phyloP scores from a whole-genome alignment of 2,113 vertebrate genomes.

The Rynchops niger region DNA sequence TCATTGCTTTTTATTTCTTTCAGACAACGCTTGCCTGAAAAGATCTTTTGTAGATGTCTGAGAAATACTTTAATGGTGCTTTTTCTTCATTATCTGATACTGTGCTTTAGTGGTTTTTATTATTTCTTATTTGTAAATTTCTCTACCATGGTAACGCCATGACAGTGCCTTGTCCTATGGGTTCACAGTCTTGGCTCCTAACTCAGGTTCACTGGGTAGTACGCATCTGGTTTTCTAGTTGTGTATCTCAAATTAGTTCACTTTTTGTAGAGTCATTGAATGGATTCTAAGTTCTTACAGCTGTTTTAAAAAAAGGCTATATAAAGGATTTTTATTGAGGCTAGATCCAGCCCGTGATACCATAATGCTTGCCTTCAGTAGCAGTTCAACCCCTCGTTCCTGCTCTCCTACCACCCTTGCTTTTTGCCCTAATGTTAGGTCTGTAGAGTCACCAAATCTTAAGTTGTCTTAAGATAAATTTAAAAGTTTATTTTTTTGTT shows the following conservation, averaged over 20 bases:
- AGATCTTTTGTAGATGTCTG: not conserved
- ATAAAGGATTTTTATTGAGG: not conserved
- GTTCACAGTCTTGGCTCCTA: not conserved
- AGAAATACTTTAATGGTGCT: not conserved
- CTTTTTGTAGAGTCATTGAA: not conserved
- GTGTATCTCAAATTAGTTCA: not conserved
- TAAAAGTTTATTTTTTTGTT: not conserved
- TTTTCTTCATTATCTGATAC: not conserved
- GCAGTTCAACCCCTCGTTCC: not conserved
- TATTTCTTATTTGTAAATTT: not conserved
- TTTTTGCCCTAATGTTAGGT: not conserved
- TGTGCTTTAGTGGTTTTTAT: not conserved
- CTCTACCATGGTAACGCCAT: not conserved
- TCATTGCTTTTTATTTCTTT: not conserved
- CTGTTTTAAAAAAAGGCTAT: not conserved
- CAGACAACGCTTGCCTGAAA: not conserved
- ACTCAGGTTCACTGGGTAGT: not conserved
- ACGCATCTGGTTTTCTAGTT: not conserved
- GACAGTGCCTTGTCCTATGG: rapidly evolving
- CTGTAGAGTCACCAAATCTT: not conserved
- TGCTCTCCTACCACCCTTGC: not conserved
- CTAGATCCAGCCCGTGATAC: not conserved
- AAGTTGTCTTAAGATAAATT: not conserved
- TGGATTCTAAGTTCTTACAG: not conserved
- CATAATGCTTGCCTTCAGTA: not conserved